Evolutionary conservation across 2,888 invertebrate species (phyloP).

Genomic region (Euzophera pinguis): DNA sequence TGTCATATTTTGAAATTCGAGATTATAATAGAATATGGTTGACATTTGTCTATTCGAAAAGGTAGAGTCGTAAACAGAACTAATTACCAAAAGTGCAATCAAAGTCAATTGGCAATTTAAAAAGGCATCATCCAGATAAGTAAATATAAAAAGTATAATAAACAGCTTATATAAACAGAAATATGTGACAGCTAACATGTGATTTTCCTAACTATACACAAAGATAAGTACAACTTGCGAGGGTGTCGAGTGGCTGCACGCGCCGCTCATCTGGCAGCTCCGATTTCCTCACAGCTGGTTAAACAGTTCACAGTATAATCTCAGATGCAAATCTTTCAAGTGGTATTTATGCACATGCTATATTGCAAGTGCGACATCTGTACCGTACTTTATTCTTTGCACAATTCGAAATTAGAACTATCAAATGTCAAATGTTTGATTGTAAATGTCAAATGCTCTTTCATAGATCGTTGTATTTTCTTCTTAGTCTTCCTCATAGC

Average conservation of each 20-base stretch:
- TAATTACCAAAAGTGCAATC: too few relatives aligned
- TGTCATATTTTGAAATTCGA: too few relatives aligned
- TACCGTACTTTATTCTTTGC: neutral
- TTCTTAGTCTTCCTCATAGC: neutral
- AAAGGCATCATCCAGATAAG: too few relatives aligned
- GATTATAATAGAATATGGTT: too few relatives aligned
- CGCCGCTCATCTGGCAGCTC: conserved; percentile 26
- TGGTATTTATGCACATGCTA: conserved; percentile 5
- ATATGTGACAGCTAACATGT: too few relatives aligned
- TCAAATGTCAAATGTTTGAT: conserved; percentile 14
- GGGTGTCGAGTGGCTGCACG: conserved; percentile 27
- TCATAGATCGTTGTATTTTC: conserved; percentile 2
- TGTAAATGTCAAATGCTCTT: conserved; percentile 8
- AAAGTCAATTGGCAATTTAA: too few relatives aligned
- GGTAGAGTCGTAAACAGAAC: too few relatives aligned
- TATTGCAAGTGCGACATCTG: neutral
- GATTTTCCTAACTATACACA: neutral
- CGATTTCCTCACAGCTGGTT: conserved; percentile 22
- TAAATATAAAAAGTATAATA: too few relatives aligned
- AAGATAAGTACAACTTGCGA: conserved; percentile 10
- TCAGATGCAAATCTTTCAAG: conserved; percentile 14
- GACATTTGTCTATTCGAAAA: too few relatives aligned
- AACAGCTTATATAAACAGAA: too few relatives aligned
- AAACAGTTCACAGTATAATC: conserved; percentile 11
- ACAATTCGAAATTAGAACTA: conserved; percentile 9